phyloP scores from a whole-genome alignment of 2,797 vertebrate genomes.

The Paedocypris micromegethes region DNA sequence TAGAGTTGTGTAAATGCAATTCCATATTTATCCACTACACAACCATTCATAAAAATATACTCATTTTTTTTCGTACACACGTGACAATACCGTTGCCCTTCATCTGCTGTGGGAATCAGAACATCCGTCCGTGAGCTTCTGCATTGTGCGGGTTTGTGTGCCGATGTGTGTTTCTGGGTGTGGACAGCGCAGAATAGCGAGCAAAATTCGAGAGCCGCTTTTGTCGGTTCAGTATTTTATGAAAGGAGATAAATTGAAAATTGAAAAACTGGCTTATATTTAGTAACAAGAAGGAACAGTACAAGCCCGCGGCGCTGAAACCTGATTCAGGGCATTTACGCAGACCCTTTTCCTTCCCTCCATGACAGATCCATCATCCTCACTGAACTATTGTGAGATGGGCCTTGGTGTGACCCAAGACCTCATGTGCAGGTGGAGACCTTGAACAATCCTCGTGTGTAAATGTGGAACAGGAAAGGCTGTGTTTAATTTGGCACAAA shows the following conservation, averaged over 20 bases:
- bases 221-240: slow-evolving; percentile 34
- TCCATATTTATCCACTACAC: neutral
- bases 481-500: slow-evolving; percentile 39
- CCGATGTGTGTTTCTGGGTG: slow-evolving; percentile 20
- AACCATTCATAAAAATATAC: neutral
- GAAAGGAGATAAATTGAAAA: slow-evolving; percentile 30
- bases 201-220: slow-evolving; percentile 27
- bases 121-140: slow-evolving; percentile 17
- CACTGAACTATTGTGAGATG: slow-evolving; percentile 23
- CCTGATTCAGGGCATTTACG: slow-evolving; percentile 28
- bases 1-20: too few relatives aligned
- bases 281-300: slow-evolving; percentile 15
- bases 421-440: slow-evolving; percentile 40
- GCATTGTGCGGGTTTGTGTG: slow-evolving; percentile 11
- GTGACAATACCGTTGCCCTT: slow-evolving; percentile 16
- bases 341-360: slow-evolving; percentile 17
- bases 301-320: slow-evolving; percentile 32
- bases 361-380: slow-evolving; percentile 14
- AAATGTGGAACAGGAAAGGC: neutral
- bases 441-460: slow-evolving; percentile 20
- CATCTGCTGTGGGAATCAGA: slow-evolving; percentile 27
- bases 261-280: slow-evolving; percentile 29
- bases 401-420: slow-evolving; percentile 32
- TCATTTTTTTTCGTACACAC: neutral
- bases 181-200: slow-evolving; percentile 16